Evolutionary conservation across 2,113 vertebrate genomes (phyloP).

Genomic region (Canis aureus): DNA sequence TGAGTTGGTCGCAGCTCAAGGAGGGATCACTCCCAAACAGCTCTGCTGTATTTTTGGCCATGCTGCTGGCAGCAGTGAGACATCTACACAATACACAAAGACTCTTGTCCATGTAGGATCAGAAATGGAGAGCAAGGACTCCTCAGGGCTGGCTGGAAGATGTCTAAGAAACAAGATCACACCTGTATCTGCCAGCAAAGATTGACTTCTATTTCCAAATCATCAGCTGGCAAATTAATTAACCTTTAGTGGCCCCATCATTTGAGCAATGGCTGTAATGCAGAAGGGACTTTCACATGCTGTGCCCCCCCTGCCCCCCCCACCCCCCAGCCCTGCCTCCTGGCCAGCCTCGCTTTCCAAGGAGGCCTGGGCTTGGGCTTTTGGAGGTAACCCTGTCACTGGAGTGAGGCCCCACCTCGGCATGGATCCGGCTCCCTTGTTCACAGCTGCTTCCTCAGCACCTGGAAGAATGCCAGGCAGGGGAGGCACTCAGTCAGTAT

Average conservation of each 20-base stretch:
- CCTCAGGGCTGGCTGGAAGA: not conserved
- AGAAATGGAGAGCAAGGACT: not conserved
- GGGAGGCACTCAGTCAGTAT: too few relatives aligned
- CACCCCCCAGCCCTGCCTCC: not conserved
- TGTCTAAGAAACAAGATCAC: not conserved
- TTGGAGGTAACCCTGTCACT: not conserved
- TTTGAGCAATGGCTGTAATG: rapidly evolving
- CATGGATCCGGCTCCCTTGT: not conserved
- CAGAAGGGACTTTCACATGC: not conserved
- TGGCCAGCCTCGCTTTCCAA: too few relatives aligned
- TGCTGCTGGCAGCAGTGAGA: not conserved
- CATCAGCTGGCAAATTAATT: not conserved
- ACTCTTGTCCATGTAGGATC: not conserved
- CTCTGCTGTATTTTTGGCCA: not conserved
- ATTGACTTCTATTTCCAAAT: not conserved
- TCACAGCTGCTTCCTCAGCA: not conserved
- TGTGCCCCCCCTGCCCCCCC: rapidly evolving
- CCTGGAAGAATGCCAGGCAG: not conserved
- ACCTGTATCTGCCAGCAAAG: not conserved
- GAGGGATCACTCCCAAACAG: not conserved
- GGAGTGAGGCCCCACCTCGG: not conserved
- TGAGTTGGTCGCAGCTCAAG: not conserved
- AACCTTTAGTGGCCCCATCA: not conserved
- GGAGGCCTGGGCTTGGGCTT: not conserved
- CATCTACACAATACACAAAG: not conserved